Conservation (phyloP, 2,113 vertebrate species). For the Cavia porcellus region DNA sequence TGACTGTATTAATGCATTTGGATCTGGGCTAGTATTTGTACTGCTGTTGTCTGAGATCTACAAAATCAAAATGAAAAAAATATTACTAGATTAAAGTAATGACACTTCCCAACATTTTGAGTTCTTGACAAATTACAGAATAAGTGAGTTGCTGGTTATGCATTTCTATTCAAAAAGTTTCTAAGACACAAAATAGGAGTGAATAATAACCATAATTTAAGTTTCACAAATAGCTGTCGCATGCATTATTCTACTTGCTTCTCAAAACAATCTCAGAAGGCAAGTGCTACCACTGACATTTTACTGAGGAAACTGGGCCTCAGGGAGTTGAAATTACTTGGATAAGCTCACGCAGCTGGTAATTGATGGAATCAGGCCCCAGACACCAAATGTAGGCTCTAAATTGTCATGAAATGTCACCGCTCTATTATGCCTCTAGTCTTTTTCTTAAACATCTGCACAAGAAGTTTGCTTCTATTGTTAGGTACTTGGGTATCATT, state of each 20-base stretch:
- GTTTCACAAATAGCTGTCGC: conserved; percentile 71
- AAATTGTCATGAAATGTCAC: conserved; percentile 35
- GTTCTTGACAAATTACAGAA: conserved; percentile 69
- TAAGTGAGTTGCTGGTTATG: conserved; percentile 70
- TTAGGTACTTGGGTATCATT: background rate
- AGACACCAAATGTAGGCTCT: background rate
- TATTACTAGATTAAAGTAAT: conserved; percentile 65
- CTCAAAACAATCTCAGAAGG: conserved; percentile 58
- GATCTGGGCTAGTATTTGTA: conserved; percentile 65
- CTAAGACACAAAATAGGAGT: conserved; percentile 69
- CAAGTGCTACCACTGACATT: conserved; percentile 42
- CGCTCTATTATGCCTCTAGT: background rate
- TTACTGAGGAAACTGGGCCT: conserved; percentile 39
- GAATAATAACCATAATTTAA: conserved; percentile 74
- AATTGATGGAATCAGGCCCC: background rate
- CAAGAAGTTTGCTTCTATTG: conserved; percentile 31
- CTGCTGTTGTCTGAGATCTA: conserved; percentile 56
- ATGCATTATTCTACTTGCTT: conserved; percentile 57
- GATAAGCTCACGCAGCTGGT: background rate
- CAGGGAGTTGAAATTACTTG: conserved; percentile 54
- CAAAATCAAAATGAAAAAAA: conserved; percentile 60
- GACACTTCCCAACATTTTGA: conserved; percentile 64
- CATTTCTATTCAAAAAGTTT: conserved; percentile 75
- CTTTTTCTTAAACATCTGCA: background rate
- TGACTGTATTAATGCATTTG: conserved; percentile 68